phyloP scores from a whole-genome alignment of 2,888 invertebrate genomes.

The Chesias legatella region DNA sequence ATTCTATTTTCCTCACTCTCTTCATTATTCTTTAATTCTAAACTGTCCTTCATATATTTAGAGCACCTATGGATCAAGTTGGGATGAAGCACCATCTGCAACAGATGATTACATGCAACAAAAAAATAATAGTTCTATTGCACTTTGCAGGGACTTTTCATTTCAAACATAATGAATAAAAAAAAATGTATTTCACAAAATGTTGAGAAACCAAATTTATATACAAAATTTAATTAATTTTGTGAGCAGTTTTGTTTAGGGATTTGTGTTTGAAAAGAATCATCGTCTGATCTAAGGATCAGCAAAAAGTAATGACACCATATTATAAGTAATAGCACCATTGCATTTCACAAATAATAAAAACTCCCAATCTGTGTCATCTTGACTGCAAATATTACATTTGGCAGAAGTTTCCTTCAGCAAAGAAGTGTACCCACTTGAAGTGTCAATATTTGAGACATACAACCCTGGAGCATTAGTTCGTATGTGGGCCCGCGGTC shows the following conservation, averaged over 20 bases:
- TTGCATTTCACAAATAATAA: too few relatives aligned
- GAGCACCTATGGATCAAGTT: slow-evolving; percentile 93
- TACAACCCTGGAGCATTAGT: slow-evolving; percentile 92
- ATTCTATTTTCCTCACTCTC: too few relatives aligned
- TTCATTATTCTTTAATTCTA: too few relatives aligned
- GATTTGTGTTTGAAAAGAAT: too few relatives aligned
- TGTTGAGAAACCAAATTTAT: too few relatives aligned
- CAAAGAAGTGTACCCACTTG: slow-evolving; percentile 83
- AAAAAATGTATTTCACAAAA: too few relatives aligned
- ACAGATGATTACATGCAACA: slow-evolving; percentile 87
- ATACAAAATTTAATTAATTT: too few relatives aligned
- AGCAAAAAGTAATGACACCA: too few relatives aligned
- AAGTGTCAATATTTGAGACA: slow-evolving; percentile 89
- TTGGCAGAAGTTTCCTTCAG: slow-evolving; percentile 84
- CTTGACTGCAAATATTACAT: slow-evolving; percentile 41
- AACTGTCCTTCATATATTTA: too few relatives aligned
- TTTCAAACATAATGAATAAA: neutral
- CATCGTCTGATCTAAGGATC: too few relatives aligned
- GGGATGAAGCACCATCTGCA: slow-evolving; percentile 88
- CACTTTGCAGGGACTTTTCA: slow-evolving; percentile 85
- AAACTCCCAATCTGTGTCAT: slow-evolving; percentile 6
- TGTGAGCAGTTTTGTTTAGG: too few relatives aligned
- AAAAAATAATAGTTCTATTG: slow-evolving; percentile 83
- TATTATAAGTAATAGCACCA: too few relatives aligned
- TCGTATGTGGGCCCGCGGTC: slow-evolving; percentile 85